phyloP scores from a whole-genome alignment of 2,113 vertebrate genomes.

The Hylia prasina region DNA sequence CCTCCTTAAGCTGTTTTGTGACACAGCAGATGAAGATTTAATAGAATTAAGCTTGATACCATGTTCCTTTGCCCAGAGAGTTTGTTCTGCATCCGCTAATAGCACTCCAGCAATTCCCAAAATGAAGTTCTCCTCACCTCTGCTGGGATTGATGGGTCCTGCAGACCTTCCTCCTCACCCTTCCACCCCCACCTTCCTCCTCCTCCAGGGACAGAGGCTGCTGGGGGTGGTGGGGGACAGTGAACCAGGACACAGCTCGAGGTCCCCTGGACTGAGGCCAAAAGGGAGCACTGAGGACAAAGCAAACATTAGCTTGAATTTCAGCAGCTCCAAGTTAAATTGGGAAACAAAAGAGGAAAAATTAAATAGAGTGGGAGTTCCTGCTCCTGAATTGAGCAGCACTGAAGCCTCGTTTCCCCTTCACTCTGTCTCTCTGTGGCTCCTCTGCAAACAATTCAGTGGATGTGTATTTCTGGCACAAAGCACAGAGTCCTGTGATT shows the following conservation, averaged over 20 bases:
- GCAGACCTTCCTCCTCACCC: neutral
- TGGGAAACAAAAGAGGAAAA: neutral
- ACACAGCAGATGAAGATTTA: neutral
- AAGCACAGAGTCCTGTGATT: slow-evolving; percentile 45
- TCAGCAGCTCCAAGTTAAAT: neutral
- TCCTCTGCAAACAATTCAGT: slow-evolving; percentile 42
- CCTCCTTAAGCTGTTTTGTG: neutral
- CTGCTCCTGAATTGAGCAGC: slow-evolving; percentile 12
- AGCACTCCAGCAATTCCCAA: neutral
- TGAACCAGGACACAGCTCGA: neutral
- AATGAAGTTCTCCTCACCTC: neutral
- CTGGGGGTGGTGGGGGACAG: neutral
- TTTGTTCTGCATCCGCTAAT: neutral
- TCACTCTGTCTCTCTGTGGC: neutral
- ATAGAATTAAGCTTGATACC: neutral
- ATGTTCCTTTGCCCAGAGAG: fast-evolving
- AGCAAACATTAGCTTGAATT: neutral
- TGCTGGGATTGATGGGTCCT: fast-evolving
- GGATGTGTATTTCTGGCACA: slow-evolving; percentile 56
- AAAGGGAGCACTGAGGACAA: neutral
- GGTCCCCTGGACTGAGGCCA: neutral
- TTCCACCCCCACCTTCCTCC: neutral
- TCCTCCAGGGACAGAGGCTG: neutral
- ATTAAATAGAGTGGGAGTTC: neutral
- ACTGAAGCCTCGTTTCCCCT: neutral